Percentiles rank a stretch among this genome's conserved stretches.
phyloP scores from a whole-genome alignment of 2,888 invertebrate genomes.

The Chaitophorus viminalis region DNA sequence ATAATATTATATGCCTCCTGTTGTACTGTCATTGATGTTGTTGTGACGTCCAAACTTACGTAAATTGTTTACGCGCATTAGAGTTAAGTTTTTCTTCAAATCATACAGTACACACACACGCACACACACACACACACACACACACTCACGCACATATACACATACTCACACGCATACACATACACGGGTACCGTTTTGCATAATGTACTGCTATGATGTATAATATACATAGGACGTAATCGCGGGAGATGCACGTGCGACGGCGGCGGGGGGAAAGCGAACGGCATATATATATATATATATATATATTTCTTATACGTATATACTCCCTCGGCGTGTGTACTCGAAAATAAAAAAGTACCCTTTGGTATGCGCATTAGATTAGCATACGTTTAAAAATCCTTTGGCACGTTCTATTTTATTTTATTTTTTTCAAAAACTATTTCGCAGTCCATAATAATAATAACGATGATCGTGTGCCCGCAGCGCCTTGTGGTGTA shows the following conservation, averaged over 20 bases:
- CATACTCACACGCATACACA: too few species aligned
- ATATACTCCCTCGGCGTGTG: constrained; percentile 10
- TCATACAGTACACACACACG: too few species aligned
- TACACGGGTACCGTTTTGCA: neutral
- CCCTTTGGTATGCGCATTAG: constrained; percentile 35
- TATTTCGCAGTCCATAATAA: constrained; percentile 37
- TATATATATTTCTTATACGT: too few species aligned
- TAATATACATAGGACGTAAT: neutral
- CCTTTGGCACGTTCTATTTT: constrained; percentile 59
- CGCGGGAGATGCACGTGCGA: neutral
- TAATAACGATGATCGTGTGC: constrained; percentile 39
- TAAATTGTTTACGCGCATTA: neutral
- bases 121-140: too few species aligned
- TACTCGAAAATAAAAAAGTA: neutral
- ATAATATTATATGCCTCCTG: neutral
- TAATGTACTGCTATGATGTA: neutral
- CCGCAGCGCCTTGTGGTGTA: neutral
- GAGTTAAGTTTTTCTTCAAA: neutral
- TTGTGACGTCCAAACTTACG: constrained; percentile 40
- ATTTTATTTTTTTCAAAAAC: constrained; percentile 30
- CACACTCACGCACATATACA: too few species aligned
- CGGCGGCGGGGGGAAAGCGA: neutral
- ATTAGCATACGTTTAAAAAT: constrained; percentile 50
- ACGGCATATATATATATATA: too few species aligned
- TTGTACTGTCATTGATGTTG: neutral